Evolutionary conservation across 2,797 vertebrate genomes (phyloP).

Genomic region (Eulemur coronatus): DNA sequence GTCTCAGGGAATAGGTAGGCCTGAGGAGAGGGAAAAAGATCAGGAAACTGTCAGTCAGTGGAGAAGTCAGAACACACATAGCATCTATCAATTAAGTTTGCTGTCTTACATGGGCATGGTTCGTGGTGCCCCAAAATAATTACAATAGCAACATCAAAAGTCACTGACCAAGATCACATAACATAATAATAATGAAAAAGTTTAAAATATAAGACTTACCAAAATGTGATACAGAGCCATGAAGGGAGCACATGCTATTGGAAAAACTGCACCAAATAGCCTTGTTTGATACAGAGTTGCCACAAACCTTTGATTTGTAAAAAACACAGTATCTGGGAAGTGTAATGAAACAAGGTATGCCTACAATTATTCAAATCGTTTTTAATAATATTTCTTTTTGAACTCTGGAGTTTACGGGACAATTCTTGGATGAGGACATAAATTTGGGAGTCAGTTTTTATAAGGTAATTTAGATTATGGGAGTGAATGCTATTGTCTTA

Average conservation of each 20-base stretch:
- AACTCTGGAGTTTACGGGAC: not conserved
- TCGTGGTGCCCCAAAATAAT: not conserved
- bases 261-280: not conserved
- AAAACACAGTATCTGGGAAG: not conserved
- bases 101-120: not conserved
- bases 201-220: not conserved
- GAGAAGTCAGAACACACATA: not conserved
- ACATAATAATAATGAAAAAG: not conserved
- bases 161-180: not conserved
- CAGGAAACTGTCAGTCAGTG: not conserved
- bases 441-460: not conserved
- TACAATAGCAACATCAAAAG: not conserved
- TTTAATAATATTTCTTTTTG: not conserved
- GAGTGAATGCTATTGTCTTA: not conserved
- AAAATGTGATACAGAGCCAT: not conserved
- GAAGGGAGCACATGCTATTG: not conserved
- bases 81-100: not conserved
- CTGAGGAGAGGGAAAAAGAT: not conserved
- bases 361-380: not conserved
- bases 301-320: not conserved
- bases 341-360: not conserved
- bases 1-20: not conserved
- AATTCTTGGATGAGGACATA: not conserved
- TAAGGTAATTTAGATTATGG: not conserved
- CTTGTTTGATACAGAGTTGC: not conserved